Base-by-base conservation (phyloP, 2,888 invertebrate genomes). In the Axea sp. region DNA sequence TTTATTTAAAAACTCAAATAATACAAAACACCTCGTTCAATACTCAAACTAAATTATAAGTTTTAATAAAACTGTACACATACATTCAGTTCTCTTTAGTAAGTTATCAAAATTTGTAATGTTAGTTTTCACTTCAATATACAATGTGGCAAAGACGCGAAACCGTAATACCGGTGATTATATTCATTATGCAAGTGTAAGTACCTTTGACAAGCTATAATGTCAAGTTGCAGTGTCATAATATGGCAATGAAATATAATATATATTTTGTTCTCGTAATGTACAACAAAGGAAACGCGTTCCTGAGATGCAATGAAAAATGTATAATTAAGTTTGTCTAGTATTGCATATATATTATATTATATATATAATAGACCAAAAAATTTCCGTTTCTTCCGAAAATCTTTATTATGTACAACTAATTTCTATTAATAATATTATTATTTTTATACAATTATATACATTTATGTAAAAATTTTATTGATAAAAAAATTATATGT, bases 171-270 rank as follows among this genome's bases (percentile, higher is more conserved):
- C 11, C 62, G 43, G 33, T 64, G 41, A 53, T 51, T 51, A 51
- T 64, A 53, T 51, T 51, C 26, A 53, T 64, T 43, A 64, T 12
- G 26, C 33, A 51, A 53, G 64, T 64, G 51, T 43, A 22, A 11
- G 33, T 51, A 22, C 41, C 51, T 39, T 62, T 41, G 51, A 51
- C 51, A 26, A 24, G 24, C 19, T 24, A 11, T 12, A 35, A 49
- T 51, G 19, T 41, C 33, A 15, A 12, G n/a, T 37, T 17, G 9
- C 26, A 43, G 22, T 51, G 51, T 24, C 14, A 26, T 28, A 24
- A 12, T 43, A 24, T 51, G 39, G 41, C 22, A 30, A 24, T 11
- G 4, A 12, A 37, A 60, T 49, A 22, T 9, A 2, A 60, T 39
- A 15, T 39, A 15, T 19, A 33, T 5, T 33, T 22, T 22, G 31